These are phyloP conservation scores for Columba guinea DNA, from an alignment of 2,797 vertebrate genomes.

Conservation along the genomic window DNA sequence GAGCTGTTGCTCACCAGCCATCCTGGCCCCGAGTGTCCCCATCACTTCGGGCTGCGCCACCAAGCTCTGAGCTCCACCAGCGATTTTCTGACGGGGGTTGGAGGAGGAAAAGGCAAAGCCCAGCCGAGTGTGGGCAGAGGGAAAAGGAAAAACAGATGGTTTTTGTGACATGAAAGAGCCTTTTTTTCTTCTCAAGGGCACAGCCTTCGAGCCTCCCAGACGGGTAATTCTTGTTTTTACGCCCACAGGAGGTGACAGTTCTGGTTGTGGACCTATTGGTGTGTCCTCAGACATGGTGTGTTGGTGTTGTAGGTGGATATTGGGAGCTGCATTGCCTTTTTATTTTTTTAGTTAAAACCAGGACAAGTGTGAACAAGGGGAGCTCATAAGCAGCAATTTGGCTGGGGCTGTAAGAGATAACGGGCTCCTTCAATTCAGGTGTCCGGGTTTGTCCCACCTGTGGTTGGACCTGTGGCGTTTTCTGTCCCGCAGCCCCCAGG, in stretches of 20 bases:
- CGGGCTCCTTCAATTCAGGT: rapidly evolving
- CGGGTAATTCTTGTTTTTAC: conserved; percentile 46
- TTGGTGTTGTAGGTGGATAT: conserved; percentile 26
- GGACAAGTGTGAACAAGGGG: background rate
- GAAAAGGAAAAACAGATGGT: conserved; percentile 9
- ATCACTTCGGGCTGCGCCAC: background rate
- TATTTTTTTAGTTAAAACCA: background rate
- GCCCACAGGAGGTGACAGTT: background rate
- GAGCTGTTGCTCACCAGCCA: background rate
- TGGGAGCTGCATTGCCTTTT: background rate
- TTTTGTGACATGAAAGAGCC: background rate
- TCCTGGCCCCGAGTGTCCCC: rapidly evolving
- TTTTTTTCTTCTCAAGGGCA: conserved; percentile 13
- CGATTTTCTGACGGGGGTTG: background rate
- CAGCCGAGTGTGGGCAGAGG: conserved; percentile 14
- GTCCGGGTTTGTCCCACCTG: background rate
- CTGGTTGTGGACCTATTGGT: background rate
- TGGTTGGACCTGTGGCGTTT: rapidly evolving
- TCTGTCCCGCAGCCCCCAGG: background rate
- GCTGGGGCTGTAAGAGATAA: background rate
- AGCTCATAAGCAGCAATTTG: background rate
- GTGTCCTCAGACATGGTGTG: background rate
- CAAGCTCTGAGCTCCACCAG: background rate
- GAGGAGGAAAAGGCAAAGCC: background rate
- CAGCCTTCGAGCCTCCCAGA: conserved; percentile 38